phyloP scores from a whole-genome alignment of 1,140 invertebrate genomes.

The Bombus polaris region DNA sequence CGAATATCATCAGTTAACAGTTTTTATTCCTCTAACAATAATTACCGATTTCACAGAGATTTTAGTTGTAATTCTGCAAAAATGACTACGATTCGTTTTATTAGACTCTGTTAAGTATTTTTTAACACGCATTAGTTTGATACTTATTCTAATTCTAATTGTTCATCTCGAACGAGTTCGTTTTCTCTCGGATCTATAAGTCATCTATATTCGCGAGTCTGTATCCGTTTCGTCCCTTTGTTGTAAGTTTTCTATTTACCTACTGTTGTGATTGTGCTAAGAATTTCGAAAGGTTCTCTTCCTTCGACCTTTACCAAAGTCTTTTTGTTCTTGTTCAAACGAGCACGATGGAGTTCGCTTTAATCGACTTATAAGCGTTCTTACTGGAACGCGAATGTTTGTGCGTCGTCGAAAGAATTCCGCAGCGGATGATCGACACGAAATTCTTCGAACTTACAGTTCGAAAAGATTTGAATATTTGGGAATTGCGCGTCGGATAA shows the following conservation, averaged over 20 bases:
- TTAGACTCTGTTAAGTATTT: not conserved
- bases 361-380: slow-evolving; percentile 42
- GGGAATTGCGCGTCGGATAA: no score
- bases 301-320: slow-evolving; percentile 51
- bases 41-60: no score
- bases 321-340: slow-evolving; percentile 28
- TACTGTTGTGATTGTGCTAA: slow-evolving; percentile 59
- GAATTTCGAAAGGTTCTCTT: slow-evolving; percentile 58
- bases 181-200: not conserved
- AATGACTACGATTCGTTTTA: not conserved
- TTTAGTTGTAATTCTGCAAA: not conserved
- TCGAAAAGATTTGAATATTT: no score
- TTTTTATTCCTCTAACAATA: no score
- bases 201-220: not conserved
- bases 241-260: slow-evolving; percentile 59
- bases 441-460: not conserved
- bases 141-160: not conserved
- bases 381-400: slow-evolving; percentile 29
- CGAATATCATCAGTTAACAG: no score
- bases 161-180: not conserved
- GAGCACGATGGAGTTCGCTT: slow-evolving; percentile 30
- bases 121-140: not conserved
- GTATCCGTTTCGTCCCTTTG: not conserved
- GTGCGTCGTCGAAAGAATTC: not conserved
- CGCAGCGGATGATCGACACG: not conserved